Conservation (phyloP, 2,797 vertebrate genomes). For the Bufotes viridis region DNA sequence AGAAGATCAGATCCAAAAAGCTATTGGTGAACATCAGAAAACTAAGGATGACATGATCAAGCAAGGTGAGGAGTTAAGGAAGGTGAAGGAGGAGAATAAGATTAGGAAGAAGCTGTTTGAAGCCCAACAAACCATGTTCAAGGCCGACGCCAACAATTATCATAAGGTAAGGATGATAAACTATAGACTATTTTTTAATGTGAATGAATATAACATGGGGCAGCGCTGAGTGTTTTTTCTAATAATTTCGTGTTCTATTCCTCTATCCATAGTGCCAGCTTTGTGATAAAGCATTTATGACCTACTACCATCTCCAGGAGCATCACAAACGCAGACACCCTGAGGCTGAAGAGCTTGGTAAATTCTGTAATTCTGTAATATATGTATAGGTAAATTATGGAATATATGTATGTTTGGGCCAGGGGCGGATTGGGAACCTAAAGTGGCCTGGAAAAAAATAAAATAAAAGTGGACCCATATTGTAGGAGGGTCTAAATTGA, state of each 20-base stretch:
- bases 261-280: constrained; percentile 73
- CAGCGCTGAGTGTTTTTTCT: not conserved
- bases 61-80: constrained; percentile 68
- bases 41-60: constrained; percentile 67
- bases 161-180: constrained; percentile 68
- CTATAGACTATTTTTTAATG: not conserved
- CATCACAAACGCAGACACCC: constrained; percentile 73
- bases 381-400: not conserved
- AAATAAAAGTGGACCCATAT: too few relatives aligned
- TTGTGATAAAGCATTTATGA: constrained; percentile 79
- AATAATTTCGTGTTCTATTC: not conserved
- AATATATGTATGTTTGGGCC: too few relatives aligned
- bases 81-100: constrained; percentile 71
- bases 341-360: constrained; percentile 70
- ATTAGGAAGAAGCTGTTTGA: constrained; percentile 74
- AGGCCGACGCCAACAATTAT: constrained; percentile 71
- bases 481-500: too few relatives aligned
- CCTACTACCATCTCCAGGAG: constrained; percentile 73
- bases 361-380: not conserved
- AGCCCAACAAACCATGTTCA: constrained; percentile 74
- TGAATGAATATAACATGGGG: not conserved
- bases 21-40: constrained; percentile 64
- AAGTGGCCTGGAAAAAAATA: too few relatives aligned
- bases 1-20: constrained; percentile 68
- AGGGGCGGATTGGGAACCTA: too few relatives aligned